Conservation (phyloP, 1,140 invertebrate species). For the Hydropsyche tenuis region DNA sequence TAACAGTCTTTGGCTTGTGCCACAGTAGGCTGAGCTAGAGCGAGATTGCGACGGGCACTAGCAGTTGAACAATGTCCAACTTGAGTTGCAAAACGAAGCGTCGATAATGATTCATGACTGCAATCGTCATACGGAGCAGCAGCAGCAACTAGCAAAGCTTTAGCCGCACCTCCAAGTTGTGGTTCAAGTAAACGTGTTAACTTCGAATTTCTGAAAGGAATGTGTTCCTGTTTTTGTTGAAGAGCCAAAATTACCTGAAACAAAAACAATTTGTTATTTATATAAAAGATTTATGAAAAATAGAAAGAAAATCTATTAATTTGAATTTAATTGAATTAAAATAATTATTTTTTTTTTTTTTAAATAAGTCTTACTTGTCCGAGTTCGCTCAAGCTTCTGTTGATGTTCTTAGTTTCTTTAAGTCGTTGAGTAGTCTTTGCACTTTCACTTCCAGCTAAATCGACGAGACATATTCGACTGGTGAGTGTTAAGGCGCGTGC, state of each 20-base stretch:
- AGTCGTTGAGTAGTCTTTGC: constrained; percentile 77
- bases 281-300: too few relatives aligned
- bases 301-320: not conserved
- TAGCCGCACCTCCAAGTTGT: constrained; percentile 82
- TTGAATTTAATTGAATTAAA: too few relatives aligned
- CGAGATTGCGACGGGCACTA: constrained; percentile 56
- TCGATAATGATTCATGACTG: constrained; percentile 78
- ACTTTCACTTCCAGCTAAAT: constrained; percentile 85
- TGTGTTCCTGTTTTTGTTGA: constrained; percentile 72
- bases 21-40: constrained; percentile 41
- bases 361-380: constrained; percentile 72
- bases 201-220: constrained; percentile 86
- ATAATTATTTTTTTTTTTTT: too few relatives aligned
- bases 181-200: constrained; percentile 82
- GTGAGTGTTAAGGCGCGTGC: constrained; percentile 60
- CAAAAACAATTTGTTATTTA: not conserved
- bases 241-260: constrained; percentile 75
- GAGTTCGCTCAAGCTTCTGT: constrained; percentile 78
- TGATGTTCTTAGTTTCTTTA: constrained; percentile 83
- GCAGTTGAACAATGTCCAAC: constrained; percentile 69
- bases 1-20: constrained; percentile 26
- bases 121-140: constrained; percentile 78
- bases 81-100: constrained; percentile 72
- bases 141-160: constrained; percentile 83
- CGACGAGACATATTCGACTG: constrained; percentile 71